These are phyloP conservation scores for Stenolophus ochropezus DNA, from an alignment of 2,888 invertebrate species.

Conservation along the genomic window DNA sequence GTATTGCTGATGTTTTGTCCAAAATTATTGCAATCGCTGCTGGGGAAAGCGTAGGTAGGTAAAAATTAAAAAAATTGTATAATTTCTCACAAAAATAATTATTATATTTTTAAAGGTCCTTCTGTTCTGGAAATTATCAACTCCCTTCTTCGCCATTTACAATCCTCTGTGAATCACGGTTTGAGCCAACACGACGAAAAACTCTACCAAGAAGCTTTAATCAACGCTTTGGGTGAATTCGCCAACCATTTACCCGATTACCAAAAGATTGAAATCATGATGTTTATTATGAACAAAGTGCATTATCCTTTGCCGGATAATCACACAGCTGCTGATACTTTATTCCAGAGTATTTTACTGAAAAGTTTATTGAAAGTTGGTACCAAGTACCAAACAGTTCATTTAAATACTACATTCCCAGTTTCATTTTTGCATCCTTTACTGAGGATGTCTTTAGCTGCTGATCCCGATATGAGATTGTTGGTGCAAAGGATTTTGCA, in stretches of 20 bases:
- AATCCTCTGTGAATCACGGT: conserved; percentile 85
- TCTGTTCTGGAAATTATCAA: conserved; percentile 98
- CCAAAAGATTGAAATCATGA: conserved; percentile 99
- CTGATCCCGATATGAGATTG: conserved; percentile 88
- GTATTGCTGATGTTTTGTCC: conserved; percentile 94
- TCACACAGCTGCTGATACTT: conserved; percentile 80
- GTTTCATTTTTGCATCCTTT: conserved; percentile 95
- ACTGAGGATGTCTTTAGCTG: conserved; percentile 88
- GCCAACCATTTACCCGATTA: conserved; percentile 99
- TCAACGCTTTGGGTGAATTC: conserved; percentile 97
- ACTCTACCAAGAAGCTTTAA: conserved; percentile 95
- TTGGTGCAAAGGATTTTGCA: conserved; percentile 97
- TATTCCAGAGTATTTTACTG: conserved; percentile 93
- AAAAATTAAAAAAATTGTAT: not conserved
- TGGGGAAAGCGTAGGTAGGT: conserved; percentile 90
- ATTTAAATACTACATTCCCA: conserved; percentile 95
- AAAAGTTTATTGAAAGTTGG: conserved; percentile 97
- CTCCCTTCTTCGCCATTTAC: conserved; percentile 93
- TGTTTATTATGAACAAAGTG: conserved; percentile 98
- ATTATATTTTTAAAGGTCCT: too few relatives aligned
- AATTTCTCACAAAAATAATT: too few relatives aligned
- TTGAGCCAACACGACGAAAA: conserved; percentile 84
- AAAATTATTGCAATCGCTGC: conserved; percentile 98
- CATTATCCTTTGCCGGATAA: conserved; percentile 78
- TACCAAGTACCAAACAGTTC: conserved; percentile 94